A percentile compares a stretch with the other conserved stretches of the same genome.
Evolutionary conservation across 2,113 vertebrate species (phyloP).

Genomic region (Lampris megalopsis): DNA sequence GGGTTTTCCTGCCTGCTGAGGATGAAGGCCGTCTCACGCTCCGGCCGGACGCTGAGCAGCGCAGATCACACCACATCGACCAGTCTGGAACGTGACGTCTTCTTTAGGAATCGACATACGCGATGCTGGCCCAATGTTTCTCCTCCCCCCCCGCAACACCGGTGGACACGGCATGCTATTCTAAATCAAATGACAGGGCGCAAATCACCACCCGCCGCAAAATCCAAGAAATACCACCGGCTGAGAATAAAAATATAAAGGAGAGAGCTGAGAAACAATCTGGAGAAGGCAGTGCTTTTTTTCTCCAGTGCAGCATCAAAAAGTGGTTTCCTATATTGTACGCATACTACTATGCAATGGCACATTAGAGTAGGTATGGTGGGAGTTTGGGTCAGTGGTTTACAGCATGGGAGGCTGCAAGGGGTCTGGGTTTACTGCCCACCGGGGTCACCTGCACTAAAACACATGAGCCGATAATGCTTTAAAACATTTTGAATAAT

Average conservation of each 20-base stretch:
- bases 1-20: conserved; percentile 33
- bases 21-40: conserved; percentile 14
- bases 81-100: conserved; percentile 55
- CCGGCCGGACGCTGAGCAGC: conserved; percentile 52
- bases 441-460: no score
- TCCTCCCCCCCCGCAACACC: conserved; percentile 29
- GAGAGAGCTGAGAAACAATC: no score
- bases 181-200: no score
- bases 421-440: no score
- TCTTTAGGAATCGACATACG: conserved; percentile 55
- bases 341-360: background rate
- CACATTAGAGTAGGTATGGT: background rate
- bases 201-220: no score
- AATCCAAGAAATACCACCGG: no score
- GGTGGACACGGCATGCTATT: background rate
- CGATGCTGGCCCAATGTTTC: conserved; percentile 21
- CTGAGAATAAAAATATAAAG: no score
- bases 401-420: no score
- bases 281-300: background rate
- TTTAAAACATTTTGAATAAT: no score
- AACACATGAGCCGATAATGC: no score
- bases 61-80: conserved; percentile 68
- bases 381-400: background rate
- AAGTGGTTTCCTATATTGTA: background rate
- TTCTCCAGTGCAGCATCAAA: background rate